Percentiles rank a stretch among this genome's conserved stretches.
These are phyloP conservation scores for Lasiurus cinereus DNA, from an alignment of 2,113 vertebrate genomes.

Conservation along the genomic window DNA sequence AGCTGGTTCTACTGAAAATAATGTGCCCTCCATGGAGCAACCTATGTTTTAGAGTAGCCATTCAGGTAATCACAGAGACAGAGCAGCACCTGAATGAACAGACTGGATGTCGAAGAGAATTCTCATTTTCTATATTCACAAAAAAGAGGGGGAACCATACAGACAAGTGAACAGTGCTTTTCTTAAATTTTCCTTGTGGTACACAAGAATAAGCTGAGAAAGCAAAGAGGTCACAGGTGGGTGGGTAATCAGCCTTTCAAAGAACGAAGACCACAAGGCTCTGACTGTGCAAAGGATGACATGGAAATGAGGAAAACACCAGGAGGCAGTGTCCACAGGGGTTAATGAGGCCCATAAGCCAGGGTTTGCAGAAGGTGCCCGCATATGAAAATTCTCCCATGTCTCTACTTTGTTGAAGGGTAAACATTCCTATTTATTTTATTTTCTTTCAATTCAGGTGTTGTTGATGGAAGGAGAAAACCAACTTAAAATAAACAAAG, in stretches of 20 bases:
- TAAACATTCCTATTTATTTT: neutral
- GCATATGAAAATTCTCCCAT: neutral
- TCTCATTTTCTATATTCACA: neutral
- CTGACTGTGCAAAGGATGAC: neutral
- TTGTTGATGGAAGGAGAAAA: slow-evolving; percentile 13
- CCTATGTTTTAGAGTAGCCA: neutral
- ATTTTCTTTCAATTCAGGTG: slow-evolving; percentile 9
- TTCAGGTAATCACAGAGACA: neutral
- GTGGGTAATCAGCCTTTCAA: neutral
- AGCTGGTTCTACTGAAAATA: slow-evolving; percentile 5
- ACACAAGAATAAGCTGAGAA: neutral
- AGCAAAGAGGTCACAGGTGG: neutral
- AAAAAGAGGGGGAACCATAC: neutral
- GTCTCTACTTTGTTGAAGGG: neutral
- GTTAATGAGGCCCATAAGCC: neutral
- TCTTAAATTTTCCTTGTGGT: neutral
- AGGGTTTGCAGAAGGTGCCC: neutral
- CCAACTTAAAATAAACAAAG: neutral
- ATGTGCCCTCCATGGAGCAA: neutral
- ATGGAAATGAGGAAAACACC: neutral
- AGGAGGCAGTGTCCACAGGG: neutral
- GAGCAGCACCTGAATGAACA: neutral
- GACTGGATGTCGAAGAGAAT: neutral
- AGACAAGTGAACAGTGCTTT: neutral
- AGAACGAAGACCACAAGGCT: neutral